Evolutionary conservation across 2,797 vertebrate species (phyloP), one percentile per base, ranked within the genome.

Genomic region (Picus viridis): DNA sequence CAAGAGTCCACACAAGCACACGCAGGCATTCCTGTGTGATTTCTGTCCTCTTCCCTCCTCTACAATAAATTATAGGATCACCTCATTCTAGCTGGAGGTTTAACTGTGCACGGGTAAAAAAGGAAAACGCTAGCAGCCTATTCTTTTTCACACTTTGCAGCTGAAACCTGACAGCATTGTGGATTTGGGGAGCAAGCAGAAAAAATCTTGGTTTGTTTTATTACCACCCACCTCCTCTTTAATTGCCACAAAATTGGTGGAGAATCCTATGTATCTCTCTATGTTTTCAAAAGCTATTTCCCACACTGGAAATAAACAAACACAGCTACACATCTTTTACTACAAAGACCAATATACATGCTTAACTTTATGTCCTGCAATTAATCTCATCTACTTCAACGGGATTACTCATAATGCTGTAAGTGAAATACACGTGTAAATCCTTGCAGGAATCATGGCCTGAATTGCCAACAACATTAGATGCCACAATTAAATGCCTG

Each of bases 11-110:
- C 59, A 95, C 73, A 95, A 95, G 93, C 85, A 95, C 72, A 92
- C 72, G 92, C 76, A 94, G 78, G 86, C 92, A 83, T 94, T 94
- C 94, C 93, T 93, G 86, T 82, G 95, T 93, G 90, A 96, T 97
- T 92, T 84, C 88, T 73, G 27, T 83, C 49, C 93, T 89, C 59
- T 70, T 96, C 93, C 90, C 73, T 96, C 78, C 87, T 97, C 95
- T 96, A 51, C 84, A 97, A 96, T 96, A 97, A 97, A 96, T 97
- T 94, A 96, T 58, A 88, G 17, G 82, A 96, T 92, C 89, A 91
- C 81, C 77, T 94, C 94, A 88, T 92, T 95, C 93, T 96, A 70
- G 32, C 77, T 96, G 65, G 78, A 95, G 93, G 90, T 95, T 95
- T 96, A 97, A 93, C 90, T 90, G 85, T 85, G 91, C 84, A 94